Evolutionary conservation across 2,888 invertebrate species (phyloP).

Genomic region (Tetheella fluctuosa): DNA sequence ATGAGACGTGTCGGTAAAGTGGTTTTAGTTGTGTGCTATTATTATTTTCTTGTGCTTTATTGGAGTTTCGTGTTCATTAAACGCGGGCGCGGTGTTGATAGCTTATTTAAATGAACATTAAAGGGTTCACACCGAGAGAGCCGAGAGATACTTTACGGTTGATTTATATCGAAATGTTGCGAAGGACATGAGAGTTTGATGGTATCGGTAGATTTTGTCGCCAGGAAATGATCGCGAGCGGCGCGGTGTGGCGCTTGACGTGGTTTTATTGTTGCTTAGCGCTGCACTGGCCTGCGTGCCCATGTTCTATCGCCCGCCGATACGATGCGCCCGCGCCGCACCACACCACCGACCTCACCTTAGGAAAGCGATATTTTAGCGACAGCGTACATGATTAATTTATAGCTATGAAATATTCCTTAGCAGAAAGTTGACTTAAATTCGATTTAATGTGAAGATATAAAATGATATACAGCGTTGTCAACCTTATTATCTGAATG

Average conservation of each 20-base stretch:
- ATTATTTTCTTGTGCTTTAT: constrained; percentile 80
- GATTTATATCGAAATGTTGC: constrained; percentile 70
- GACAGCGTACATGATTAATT: constrained; percentile 83
- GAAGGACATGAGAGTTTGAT: constrained; percentile 69
- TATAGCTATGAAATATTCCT: constrained; percentile 75
- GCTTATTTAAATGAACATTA: constrained; percentile 75
- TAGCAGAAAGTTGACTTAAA: constrained; percentile 63
- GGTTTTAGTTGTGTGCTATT: constrained; percentile 78
- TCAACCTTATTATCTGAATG: constrained; percentile 43
- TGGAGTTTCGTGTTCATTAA: constrained; percentile 78
- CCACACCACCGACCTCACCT: constrained; percentile 49
- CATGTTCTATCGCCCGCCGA: constrained; percentile 63
- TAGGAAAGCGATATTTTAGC: constrained; percentile 79
- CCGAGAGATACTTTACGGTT: constrained; percentile 56
- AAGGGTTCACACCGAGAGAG: constrained; percentile 54
- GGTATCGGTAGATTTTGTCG: constrained; percentile 78
- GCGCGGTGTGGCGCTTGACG: constrained; percentile 34
- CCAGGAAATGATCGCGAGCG: constrained; percentile 75
- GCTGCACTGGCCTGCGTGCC: constrained; percentile 46
- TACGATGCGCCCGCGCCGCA: constrained; percentile 66
- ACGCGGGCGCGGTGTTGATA: constrained; percentile 60
- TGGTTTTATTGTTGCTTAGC: constrained; percentile 66
- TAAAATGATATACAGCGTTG: constrained; percentile 72
- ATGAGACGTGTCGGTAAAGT: constrained; percentile 74
- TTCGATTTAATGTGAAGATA: constrained; percentile 77